phyloP scores from a whole-genome alignment of 2,797 vertebrate genomes.

The Octomys mimax region DNA sequence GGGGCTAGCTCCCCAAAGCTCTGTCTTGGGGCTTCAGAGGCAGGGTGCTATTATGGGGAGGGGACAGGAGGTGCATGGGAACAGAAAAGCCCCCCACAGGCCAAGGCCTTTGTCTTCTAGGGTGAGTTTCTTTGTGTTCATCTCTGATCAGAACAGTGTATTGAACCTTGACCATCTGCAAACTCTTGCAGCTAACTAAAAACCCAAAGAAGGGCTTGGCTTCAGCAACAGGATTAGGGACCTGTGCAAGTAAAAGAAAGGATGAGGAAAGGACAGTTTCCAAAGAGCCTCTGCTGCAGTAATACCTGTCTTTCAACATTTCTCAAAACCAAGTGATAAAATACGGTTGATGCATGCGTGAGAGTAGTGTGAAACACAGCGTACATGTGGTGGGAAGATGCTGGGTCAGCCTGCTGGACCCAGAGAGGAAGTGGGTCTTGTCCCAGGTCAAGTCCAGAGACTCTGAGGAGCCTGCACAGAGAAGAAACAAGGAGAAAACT shows the following conservation, averaged over 20 bases:
- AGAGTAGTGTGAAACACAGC: background rate
- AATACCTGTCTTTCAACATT: background rate
- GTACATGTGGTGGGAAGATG: background rate
- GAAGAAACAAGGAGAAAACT: background rate
- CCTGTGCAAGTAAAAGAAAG: background rate
- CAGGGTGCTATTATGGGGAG: too few relatives aligned
- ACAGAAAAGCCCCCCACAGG: background rate
- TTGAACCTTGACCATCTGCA: background rate
- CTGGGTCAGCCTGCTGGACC: background rate
- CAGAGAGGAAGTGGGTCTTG: background rate
- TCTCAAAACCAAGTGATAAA: conserved; percentile 36
- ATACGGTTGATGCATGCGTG: background rate
- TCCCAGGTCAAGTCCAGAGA: background rate
- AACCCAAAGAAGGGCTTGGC: background rate
- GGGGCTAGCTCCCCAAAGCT: background rate
- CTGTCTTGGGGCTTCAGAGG: background rate
- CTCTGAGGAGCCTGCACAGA: background rate
- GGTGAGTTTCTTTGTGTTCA: background rate
- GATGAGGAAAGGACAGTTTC: background rate
- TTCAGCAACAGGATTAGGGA: background rate
- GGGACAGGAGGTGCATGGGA: background rate
- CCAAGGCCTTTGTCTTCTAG: background rate
- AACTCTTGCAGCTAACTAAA: background rate
- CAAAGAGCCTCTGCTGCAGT: background rate
- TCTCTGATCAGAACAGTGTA: background rate